These are phyloP conservation scores for Lepus europaeus DNA, from an alignment of 2,113 vertebrate genomes.

Conservation along the genomic window DNA sequence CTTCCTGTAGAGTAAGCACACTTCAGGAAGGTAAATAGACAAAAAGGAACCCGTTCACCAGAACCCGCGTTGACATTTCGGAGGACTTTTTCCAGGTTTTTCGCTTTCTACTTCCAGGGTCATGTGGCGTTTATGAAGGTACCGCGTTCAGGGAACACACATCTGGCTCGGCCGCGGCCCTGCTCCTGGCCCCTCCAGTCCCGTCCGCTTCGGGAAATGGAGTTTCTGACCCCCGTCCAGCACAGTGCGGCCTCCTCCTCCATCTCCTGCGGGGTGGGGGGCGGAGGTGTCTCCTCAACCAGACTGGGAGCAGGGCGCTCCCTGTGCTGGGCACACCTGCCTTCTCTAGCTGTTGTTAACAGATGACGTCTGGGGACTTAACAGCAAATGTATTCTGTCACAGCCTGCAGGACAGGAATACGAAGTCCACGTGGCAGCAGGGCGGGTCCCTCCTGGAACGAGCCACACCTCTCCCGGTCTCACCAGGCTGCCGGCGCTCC, in stretches of 20 bases:
- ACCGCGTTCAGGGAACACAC: background rate
- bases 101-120: background rate
- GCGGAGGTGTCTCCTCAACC: background rate
- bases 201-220: background rate
- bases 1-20: too few relatives aligned
- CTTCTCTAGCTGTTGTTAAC: background rate
- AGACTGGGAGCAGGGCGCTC: too few relatives aligned
- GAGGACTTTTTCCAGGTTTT: background rate
- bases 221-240: background rate
- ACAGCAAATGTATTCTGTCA: too few relatives aligned
- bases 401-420: background rate
- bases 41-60: background rate
- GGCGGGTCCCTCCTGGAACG: background rate
- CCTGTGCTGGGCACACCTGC: too few relatives aligned
- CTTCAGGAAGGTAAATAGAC: background rate
- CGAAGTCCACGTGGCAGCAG: background rate
- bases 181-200: background rate
- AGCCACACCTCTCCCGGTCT: too few relatives aligned
- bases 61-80: background rate
- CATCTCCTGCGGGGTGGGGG: background rate
- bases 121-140: background rate
- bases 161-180: background rate
- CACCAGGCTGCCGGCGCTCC: too few relatives aligned
- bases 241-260: too few relatives aligned
- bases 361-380: background rate